Evolutionary conservation across 2,797 vertebrate species (phyloP).

Genomic region (Argyrosomus regius): DNA sequence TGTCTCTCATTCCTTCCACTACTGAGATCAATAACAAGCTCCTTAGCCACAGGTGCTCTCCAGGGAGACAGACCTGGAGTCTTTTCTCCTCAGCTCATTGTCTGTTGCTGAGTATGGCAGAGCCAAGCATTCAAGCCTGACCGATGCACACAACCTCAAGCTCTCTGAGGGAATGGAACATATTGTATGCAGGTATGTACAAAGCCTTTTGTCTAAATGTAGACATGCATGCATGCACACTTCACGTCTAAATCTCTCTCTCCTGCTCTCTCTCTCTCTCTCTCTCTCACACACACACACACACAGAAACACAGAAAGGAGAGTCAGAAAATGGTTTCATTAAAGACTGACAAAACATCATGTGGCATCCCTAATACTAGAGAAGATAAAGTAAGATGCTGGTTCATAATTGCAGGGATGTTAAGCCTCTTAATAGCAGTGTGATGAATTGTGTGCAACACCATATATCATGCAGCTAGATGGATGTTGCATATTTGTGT

Average conservation of each 20-base stretch:
- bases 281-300: no score
- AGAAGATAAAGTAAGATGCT: constrained; percentile 15
- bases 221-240: constrained; percentile 20
- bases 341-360: background rate
- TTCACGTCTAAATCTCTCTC: background rate
- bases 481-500: background rate
- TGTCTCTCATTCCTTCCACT: constrained; percentile 62
- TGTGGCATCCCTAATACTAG: background rate
- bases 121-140: constrained; percentile 52
- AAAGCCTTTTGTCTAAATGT: constrained; percentile 38
- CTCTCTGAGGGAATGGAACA: constrained; percentile 41
- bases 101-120: constrained; percentile 53
- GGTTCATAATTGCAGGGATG: background rate
- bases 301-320: background rate
- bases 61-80: constrained; percentile 56
- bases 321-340: background rate
- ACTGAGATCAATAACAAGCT: constrained; percentile 78
- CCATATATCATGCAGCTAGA: background rate
- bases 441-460: background rate
- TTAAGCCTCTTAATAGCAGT: background rate
- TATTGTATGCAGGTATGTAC: constrained; percentile 25
- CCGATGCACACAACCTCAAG: constrained; percentile 34
- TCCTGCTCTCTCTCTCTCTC: background rate
- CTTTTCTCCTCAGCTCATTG: constrained; percentile 52
- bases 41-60: constrained; percentile 72